Conservation (phyloP, 2,113 vertebrate species). For the Eolophus roseicapilla region DNA sequence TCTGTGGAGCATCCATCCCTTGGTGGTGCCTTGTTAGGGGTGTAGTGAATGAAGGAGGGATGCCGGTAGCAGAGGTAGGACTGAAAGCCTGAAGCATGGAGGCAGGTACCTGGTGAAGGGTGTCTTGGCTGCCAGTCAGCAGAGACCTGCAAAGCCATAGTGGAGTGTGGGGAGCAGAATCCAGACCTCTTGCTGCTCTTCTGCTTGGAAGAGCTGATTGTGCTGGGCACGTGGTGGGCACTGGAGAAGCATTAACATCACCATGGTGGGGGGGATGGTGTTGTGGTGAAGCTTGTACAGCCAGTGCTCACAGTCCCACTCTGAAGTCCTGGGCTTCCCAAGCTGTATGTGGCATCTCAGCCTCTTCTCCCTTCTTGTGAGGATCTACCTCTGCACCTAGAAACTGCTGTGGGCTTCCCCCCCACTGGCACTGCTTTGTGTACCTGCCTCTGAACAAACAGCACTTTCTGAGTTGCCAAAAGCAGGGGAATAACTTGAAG, state of each 20-base stretch:
- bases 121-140: not conserved
- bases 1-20: accelerated
- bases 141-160: not conserved
- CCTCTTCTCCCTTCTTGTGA: not conserved
- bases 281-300: not conserved
- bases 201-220: not conserved
- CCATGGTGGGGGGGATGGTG: not conserved
- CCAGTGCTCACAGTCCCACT: not conserved
- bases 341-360: not conserved
- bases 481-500: not conserved
- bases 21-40: not conserved
- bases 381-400: not conserved
- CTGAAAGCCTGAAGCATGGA: not conserved
- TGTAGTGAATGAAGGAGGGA: not conserved
- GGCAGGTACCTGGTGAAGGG: not conserved
- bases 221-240: accelerated
- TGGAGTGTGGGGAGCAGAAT: not conserved
- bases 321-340: not conserved
- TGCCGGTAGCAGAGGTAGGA: not conserved
- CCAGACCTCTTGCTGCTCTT: not conserved
- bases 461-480: not conserved
- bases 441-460: not conserved
- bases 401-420: not conserved
- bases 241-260: accelerated
- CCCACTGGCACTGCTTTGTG: not conserved